These are phyloP conservation scores for Alaudala cheleensis DNA, from an alignment of 2,113 vertebrate species.

Conservation along the genomic window DNA sequence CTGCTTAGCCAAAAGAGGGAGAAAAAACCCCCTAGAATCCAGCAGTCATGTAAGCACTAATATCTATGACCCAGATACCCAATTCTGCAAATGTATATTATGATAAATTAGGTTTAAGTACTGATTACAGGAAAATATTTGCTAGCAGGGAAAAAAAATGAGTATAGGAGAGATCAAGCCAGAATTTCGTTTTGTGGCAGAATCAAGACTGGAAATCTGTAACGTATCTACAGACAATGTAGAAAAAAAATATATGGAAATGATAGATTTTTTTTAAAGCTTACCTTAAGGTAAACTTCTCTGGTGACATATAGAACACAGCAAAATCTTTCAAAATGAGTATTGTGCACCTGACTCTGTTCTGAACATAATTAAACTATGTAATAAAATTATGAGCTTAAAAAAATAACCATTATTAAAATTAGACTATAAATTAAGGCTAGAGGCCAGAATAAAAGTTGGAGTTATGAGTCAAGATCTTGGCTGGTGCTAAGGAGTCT, in stretches of 20 bases:
- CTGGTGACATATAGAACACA: background rate
- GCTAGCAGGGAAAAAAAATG: background rate
- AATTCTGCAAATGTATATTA: background rate
- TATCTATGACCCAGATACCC: background rate
- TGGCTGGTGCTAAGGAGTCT: background rate
- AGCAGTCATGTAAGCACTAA: background rate
- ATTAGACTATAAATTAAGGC: background rate
- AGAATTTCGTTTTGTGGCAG: background rate
- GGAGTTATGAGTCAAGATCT: background rate
- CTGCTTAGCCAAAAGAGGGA: background rate
- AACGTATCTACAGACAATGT: background rate
- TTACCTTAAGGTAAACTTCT: background rate
- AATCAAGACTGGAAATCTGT: background rate
- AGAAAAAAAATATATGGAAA: background rate
- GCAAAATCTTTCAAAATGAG: slow-evolving; percentile 83
- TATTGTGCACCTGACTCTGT: slow-evolving; percentile 90
- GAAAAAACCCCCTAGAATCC: accelerated
- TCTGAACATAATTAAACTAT: slow-evolving; percentile 89
- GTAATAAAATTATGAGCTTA: slow-evolving; percentile 86
- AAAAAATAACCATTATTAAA: background rate
- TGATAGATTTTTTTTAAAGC: background rate
- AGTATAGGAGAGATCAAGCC: background rate
- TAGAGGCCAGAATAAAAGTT: background rate
- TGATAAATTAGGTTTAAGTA: background rate
- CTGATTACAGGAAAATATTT: background rate